Evolutionary conservation across 2,888 invertebrate genomes (phyloP).

Genomic region (Clepsis dumicolana): DNA sequence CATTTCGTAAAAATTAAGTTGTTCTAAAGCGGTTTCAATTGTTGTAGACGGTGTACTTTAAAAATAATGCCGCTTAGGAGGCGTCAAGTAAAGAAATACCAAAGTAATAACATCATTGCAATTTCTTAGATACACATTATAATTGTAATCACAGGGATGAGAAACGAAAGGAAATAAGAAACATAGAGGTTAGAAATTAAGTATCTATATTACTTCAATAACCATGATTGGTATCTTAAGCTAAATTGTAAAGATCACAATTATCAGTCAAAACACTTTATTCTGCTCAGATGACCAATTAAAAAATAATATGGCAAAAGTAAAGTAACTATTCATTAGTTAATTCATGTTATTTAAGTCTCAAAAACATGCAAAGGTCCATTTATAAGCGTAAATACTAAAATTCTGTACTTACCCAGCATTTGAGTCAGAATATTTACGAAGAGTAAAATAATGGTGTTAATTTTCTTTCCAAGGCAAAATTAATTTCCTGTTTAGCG

Average conservation of each 20-base stretch:
- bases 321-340: slow-evolving; percentile 6
- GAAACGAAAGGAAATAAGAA: slow-evolving; percentile 43
- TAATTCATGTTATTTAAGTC: neutral
- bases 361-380: neutral
- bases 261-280: slow-evolving; percentile 54
- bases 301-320: slow-evolving; percentile 21
- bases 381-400: neutral
- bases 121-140: slow-evolving; percentile 13
- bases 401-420: neutral
- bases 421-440: neutral
- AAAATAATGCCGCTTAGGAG: slow-evolving; percentile 8
- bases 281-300: slow-evolving; percentile 3
- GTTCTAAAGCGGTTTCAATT: slow-evolving; percentile 53
- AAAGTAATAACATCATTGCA: slow-evolving; percentile 9
- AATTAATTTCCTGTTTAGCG: no score
- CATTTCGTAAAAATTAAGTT: slow-evolving; percentile 63
- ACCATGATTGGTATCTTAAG: slow-evolving; percentile 28
- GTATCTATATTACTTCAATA: slow-evolving; percentile 30
- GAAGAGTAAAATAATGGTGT: neutral
- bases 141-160: slow-evolving; percentile 22
- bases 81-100: slow-evolving; percentile 27
- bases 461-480: neutral
- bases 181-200: slow-evolving; percentile 42
- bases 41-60: slow-evolving; percentile 23
- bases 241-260: slow-evolving; percentile 63